phyloP scores from a whole-genome alignment of 2,113 vertebrate species.

The Rhineura floridana region DNA sequence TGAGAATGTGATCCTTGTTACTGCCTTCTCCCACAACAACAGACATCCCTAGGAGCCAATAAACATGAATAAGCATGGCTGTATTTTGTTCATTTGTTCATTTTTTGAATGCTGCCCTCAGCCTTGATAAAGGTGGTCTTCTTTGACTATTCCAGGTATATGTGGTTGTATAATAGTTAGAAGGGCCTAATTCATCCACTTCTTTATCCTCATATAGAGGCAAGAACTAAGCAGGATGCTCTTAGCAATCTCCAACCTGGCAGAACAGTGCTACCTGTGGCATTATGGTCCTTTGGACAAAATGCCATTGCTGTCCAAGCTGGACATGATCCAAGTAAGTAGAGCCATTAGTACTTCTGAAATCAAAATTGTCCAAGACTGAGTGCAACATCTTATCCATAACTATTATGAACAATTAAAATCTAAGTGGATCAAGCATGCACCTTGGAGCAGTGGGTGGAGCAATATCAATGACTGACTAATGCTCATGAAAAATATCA shows the following conservation, averaged over 20 bases:
- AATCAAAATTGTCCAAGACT: neutral
- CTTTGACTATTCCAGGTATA: neutral
- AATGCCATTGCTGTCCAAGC: constrained; percentile 65
- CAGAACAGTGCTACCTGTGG: constrained; percentile 72
- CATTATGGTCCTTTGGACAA: constrained; percentile 57
- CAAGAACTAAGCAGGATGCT: constrained; percentile 68
- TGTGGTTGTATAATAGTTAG: rapidly evolving
- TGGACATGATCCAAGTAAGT: constrained; percentile 79
- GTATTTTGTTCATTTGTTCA: too few relatives aligned
- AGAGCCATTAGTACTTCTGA: neutral
- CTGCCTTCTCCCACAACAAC: too few relatives aligned
- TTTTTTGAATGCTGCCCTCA: too few relatives aligned
- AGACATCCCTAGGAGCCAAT: too few relatives aligned
- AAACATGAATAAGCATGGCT: too few relatives aligned
- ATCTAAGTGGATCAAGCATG: neutral
- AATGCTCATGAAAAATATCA: neutral
- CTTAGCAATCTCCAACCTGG: constrained; percentile 71
- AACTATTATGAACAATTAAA: neutral
- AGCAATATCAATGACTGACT: neutral
- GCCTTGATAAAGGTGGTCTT: neutral
- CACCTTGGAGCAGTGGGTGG: neutral
- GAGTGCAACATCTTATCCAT: neutral
- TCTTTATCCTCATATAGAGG: constrained; percentile 56
- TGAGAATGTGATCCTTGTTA: too few relatives aligned
- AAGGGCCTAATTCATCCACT: rapidly evolving